Evolutionary conservation across 2,888 invertebrate genomes (phyloP), one percentile per base, ranked within the genome.

Genomic region (Scrobipalpa atriplicella): DNA sequence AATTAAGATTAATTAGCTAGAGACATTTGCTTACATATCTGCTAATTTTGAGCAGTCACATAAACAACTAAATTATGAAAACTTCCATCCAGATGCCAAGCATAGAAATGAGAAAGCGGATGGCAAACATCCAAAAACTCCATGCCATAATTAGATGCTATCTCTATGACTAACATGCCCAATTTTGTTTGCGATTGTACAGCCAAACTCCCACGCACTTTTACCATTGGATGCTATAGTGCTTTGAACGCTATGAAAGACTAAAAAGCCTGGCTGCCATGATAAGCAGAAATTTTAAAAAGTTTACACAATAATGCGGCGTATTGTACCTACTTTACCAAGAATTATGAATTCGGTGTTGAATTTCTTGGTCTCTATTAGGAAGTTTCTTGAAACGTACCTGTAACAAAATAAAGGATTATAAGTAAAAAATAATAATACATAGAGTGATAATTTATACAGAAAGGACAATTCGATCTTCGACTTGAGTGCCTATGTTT

Each of bases 121-220:
- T 73, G 75, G 81, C 79, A 78, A 74, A 75, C 73, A 78, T 76
- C 77, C 78, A 75, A 79, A 78, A 16, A 29, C 18, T 16, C 29
- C 9, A 29, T 38, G 16, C 58, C 58, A 58, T 58, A 58, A 58
- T 58, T 58, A 58, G 58, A 38, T 38, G n/a, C 58, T 58, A 58
- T 58, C 51, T 63, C 29, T 38, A 38, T 29, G 16, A 58, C 36
- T 58, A 16, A 58, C 16, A 29, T 13, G 16, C n/a, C 36, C 58
- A 58, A 36, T 58, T 58, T 52, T 51, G 63, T 41, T 39, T 6
- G 7, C 41, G 61, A 61, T 6, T 61, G 61, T 61, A 61, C 61
- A 6, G 41, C 41, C 61, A 41, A 41, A 61, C 41, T 39, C 41
- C 61, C 41, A 38, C 58, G 21, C 19, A 19, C 19, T 39, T 41